Evolutionary conservation across 2,797 vertebrate genomes (phyloP).

Genomic region (Merluccius polli): DNA sequence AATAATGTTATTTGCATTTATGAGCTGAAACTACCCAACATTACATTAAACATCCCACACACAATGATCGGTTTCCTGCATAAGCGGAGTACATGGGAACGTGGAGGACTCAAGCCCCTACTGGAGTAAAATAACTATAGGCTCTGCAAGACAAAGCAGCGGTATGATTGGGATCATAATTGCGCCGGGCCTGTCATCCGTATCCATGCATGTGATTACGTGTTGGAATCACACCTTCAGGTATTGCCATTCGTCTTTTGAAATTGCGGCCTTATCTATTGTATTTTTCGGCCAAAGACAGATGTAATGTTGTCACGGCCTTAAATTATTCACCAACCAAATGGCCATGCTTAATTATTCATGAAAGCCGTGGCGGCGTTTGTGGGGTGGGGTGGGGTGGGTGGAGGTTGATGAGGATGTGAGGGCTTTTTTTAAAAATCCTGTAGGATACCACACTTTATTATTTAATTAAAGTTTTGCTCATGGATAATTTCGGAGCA

Average conservation of each 20-base stretch:
- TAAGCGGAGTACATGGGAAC: background rate
- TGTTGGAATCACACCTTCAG: background rate
- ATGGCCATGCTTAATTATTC: background rate
- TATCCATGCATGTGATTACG: background rate
- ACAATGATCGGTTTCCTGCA: background rate
- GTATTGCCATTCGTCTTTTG: background rate
- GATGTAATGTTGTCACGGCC: background rate
- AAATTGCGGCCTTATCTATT: background rate
- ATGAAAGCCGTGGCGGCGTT: background rate
- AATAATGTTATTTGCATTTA: too few relatives aligned
- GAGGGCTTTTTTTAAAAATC: too few relatives aligned
- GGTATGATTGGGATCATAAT: too few relatives aligned
- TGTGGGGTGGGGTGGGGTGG: background rate
- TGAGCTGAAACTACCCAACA: too few relatives aligned
- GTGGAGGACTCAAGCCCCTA: too few relatives aligned
- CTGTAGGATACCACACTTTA: background rate
- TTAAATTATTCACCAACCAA: background rate
- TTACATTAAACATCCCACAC: background rate
- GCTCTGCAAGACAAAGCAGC: too few relatives aligned
- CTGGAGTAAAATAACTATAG: too few relatives aligned
- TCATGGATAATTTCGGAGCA: background rate
- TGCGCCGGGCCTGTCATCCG: too few relatives aligned
- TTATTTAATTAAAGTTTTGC: background rate
- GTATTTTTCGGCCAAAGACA: background rate
- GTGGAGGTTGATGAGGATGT: background rate